Evolutionary conservation across 2,113 vertebrate species (phyloP).

Genomic region (Lepus europaeus): DNA sequence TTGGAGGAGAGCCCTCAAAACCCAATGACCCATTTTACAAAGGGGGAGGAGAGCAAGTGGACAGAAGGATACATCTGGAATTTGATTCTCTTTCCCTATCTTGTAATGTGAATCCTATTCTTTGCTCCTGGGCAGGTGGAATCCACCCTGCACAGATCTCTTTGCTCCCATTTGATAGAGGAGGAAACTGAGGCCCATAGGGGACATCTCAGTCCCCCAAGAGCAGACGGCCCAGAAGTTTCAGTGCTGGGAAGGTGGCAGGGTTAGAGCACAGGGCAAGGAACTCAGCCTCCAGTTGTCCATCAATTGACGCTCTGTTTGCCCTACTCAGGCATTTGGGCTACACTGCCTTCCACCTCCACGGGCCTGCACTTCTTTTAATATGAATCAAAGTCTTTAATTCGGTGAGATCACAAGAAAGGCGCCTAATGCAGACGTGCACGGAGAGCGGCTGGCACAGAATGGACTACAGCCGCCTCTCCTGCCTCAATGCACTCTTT

Average conservation of each 20-base stretch:
- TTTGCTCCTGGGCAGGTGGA: neutral
- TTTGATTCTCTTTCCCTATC: constrained; percentile 53
- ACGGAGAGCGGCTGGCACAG: constrained; percentile 32
- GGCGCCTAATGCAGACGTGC: constrained; percentile 69
- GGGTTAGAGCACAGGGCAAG: neutral
- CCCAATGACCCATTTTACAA: constrained; percentile 61
- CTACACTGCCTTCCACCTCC: accelerated
- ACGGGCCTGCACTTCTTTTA: constrained; percentile 73
- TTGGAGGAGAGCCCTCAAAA: constrained; percentile 63
- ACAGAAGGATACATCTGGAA: constrained; percentile 66
- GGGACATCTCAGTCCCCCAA: neutral
- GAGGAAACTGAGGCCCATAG: constrained; percentile 37
- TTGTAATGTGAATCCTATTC: constrained; percentile 24
- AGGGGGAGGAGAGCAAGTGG: neutral
- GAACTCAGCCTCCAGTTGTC: neutral
- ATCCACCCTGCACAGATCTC: neutral
- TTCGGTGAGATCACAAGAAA: constrained; percentile 77
- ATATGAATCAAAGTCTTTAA: constrained; percentile 80
- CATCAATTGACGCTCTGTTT: neutral
- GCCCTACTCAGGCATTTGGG: neutral
- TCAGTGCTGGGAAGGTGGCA: neutral
- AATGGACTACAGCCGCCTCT: constrained; percentile 51
- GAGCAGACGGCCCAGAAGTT: neutral
- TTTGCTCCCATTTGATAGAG: neutral
- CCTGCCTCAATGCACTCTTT: neutral